These are phyloP conservation scores for Phrynocephalus versicolor DNA, from an alignment of 2,113 vertebrate species.

Conservation along the genomic window DNA sequence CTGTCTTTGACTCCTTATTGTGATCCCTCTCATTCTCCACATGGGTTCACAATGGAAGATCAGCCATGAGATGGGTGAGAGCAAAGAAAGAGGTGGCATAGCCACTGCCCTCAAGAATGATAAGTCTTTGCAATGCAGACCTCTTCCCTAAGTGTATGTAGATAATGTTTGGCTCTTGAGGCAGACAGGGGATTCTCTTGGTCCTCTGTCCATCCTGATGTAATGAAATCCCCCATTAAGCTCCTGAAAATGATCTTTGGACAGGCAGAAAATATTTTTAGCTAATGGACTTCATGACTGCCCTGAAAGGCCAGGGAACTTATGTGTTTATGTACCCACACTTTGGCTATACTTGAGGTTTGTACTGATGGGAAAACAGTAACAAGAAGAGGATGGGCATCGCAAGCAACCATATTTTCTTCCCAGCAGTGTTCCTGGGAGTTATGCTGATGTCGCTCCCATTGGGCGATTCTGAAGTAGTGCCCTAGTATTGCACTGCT, in stretches of 20 bases:
- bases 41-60: background rate
- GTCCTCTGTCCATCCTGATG: background rate
- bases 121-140: background rate
- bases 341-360: background rate
- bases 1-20: background rate
- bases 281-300: background rate
- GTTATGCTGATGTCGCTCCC: too few relatives aligned
- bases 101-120: too few relatives aligned
- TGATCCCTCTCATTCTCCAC: background rate
- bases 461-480: background rate
- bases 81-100: too few relatives aligned
- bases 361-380: background rate
- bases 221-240: background rate
- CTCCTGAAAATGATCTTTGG: background rate
- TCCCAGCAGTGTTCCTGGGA: background rate
- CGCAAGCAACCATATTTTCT: background rate
- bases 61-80: background rate
- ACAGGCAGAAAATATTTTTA: background rate
- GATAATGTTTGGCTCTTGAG: background rate
- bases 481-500: too few relatives aligned
- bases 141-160: background rate
- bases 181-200: background rate
- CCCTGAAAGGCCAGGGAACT: background rate
- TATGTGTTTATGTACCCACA: background rate
- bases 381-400: too few relatives aligned